Conservation (phyloP, 2,113 vertebrate genomes). For the Hippoglossus stenolepis region DNA sequence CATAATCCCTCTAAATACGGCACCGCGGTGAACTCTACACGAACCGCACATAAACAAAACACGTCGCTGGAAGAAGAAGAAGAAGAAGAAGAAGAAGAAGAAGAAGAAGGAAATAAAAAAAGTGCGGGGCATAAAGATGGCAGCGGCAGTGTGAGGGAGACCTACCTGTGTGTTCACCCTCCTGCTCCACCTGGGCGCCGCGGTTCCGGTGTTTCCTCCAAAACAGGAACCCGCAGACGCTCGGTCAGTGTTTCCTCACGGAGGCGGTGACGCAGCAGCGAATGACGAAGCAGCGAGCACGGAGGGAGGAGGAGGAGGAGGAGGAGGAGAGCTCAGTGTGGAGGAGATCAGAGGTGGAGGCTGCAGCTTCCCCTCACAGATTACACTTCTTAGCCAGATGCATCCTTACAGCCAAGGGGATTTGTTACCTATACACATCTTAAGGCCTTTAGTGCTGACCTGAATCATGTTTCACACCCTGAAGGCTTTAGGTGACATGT, state of each 20-base stretch:
- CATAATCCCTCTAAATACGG: constrained; percentile 61
- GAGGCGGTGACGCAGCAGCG: constrained; percentile 71
- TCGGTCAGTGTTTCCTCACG: constrained; percentile 49
- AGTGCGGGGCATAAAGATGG: neutral
- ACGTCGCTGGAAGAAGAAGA: neutral
- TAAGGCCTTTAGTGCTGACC: no score
- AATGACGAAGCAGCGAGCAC: constrained; percentile 61
- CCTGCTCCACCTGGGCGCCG: constrained; percentile 12
- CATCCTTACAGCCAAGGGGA: no score
- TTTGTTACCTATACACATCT: no score
- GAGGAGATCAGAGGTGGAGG: constrained; percentile 59
- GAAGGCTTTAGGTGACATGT: no score
- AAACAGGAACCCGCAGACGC: constrained; percentile 14
- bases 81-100: neutral
- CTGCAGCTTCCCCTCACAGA: neutral
- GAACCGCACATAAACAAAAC: constrained; percentile 10
- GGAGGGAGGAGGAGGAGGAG: constrained; percentile 7
- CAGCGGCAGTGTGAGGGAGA: neutral
- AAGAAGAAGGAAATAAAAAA: neutral
- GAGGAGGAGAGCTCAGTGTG: no score
- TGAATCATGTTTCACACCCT: no score
- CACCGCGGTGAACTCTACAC: constrained; percentile 39
- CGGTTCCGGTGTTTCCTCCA: constrained; percentile 45
- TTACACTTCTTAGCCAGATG: neutral
- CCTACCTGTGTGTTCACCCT: no score